Evolutionary conservation across 2,113 vertebrate genomes (phyloP).

Genomic region (Apteryx mantelli): DNA sequence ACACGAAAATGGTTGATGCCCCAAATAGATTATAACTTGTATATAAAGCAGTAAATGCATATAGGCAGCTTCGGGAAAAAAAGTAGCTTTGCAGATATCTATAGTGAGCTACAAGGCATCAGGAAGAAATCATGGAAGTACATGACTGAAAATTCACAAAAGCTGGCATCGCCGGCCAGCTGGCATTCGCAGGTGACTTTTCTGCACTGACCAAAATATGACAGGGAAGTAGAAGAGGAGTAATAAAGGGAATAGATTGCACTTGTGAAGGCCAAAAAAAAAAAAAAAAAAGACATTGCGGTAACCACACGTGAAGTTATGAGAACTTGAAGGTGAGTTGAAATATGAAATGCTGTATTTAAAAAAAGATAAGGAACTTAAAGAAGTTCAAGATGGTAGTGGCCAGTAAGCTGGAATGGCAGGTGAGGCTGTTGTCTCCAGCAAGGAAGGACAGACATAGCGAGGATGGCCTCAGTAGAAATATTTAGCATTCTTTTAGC

Average conservation of each 20-base stretch:
- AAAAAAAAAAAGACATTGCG: background rate
- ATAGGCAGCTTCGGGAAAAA: background rate
- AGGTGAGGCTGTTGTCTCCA: background rate
- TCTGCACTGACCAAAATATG: rapidly evolving
- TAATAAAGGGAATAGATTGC: background rate
- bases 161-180: background rate
- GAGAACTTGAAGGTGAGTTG: background rate
- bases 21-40: background rate
- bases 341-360: background rate
- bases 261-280: background rate
- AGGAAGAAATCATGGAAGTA: background rate
- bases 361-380: background rate
- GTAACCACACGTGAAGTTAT: background rate
- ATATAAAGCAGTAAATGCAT: background rate
- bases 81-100: background rate
- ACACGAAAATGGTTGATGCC: no score
- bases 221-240: background rate
- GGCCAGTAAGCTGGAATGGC: background rate
- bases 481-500: background rate
- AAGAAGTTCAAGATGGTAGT: background rate
- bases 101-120: background rate
- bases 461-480: background rate
- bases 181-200: background rate
- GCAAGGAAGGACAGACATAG: background rate
- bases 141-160: background rate